These are phyloP conservation scores for Alosa sapidissima DNA, from an alignment of 2,797 vertebrate species.

Conservation along the genomic window DNA sequence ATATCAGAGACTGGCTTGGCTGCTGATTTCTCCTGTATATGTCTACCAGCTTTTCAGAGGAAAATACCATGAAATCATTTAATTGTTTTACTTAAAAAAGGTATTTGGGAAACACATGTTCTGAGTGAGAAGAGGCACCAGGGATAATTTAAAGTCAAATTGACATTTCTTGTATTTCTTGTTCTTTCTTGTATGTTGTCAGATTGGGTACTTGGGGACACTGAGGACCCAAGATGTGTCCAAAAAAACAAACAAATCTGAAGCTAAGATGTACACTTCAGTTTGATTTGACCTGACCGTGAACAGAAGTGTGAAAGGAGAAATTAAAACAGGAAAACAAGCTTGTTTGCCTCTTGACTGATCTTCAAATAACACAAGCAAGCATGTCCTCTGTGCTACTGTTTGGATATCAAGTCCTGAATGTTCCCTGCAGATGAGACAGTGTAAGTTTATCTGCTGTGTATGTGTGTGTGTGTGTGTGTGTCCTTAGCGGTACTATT, in stretches of 20 bases:
- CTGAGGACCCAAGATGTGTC: neutral
- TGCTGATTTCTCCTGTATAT: neutral
- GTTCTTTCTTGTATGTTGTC: neutral
- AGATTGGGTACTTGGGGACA: neutral
- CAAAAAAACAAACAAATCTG: neutral
- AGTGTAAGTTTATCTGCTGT: conserved; percentile 15
- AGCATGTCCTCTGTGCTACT: neutral
- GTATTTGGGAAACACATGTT: neutral
- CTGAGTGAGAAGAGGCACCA: neutral
- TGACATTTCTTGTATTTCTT: neutral
- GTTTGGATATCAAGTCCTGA: conserved; percentile 5
- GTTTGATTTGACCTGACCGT: neutral
- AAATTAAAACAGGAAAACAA: neutral
- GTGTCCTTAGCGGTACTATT: neutral
- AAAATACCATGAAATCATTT: no score
- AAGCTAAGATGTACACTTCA: neutral
- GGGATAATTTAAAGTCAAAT: neutral
- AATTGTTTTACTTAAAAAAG: neutral
- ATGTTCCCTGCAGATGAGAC: neutral
- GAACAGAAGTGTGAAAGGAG: no score
- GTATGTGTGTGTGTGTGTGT: no score
- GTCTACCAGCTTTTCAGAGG: neutral
- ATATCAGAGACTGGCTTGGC: neutral
- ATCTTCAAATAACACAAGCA: neutral
- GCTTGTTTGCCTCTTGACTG: neutral